Evolutionary conservation across 2,888 invertebrate species (phyloP).

Genomic region (Ariolimax columbianus): DNA sequence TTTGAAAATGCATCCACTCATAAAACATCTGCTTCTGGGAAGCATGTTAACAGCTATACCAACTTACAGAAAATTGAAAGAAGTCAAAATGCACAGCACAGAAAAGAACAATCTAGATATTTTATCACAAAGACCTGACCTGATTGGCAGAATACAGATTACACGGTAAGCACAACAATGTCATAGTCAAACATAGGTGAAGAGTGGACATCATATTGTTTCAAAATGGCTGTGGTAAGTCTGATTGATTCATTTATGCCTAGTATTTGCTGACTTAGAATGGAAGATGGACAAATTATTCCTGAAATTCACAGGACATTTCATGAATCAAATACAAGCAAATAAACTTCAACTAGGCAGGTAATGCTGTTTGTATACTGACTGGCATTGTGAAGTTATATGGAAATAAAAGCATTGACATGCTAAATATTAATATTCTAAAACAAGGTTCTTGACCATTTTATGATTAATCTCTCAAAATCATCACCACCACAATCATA

Average conservation of each 20-base stretch:
- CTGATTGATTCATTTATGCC: too few relatives aligned
- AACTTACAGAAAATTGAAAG: conserved; percentile 9
- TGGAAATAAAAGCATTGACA: too few relatives aligned
- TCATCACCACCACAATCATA: too few relatives aligned
- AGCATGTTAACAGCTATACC: conserved; percentile 17
- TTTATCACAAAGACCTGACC: not conserved
- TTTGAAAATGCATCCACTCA: conserved; percentile 33
- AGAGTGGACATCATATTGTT: not conserved
- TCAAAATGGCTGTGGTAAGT: too few relatives aligned
- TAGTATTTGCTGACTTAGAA: too few relatives aligned
- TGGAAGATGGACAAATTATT: too few relatives aligned
- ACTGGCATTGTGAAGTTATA: too few relatives aligned
- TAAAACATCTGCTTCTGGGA: not conserved
- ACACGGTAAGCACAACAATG: conserved; percentile 13
- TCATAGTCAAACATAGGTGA: not conserved
- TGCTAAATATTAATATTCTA: too few relatives aligned
- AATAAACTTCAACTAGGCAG: not conserved
- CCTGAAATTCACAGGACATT: too few relatives aligned
- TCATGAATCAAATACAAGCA: not conserved
- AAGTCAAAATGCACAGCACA: not conserved
- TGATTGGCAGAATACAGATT: not conserved
- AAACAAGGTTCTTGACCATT: too few relatives aligned
- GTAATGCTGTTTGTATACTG: not conserved
- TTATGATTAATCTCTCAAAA: too few relatives aligned
- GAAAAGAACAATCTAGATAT: not conserved